Evolutionary conservation across 53 echinoderm and acorn worm species (phyloP).

Genomic region (Holothuria scabra): DNA sequence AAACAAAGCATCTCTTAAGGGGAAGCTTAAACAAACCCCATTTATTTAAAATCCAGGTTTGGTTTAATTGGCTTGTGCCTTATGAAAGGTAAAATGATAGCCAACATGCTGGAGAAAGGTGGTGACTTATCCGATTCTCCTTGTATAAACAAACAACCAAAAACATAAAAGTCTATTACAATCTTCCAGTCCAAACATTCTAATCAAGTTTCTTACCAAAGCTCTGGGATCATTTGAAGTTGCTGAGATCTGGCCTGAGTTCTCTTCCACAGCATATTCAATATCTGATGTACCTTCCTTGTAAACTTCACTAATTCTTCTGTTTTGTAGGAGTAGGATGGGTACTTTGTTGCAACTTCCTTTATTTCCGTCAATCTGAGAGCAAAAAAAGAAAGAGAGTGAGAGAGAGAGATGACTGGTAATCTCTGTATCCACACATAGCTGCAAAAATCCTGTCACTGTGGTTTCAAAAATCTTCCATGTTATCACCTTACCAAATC

Average conservation of each 20-base stretch:
- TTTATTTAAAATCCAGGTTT: no score
- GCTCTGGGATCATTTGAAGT: conserved; percentile 11
- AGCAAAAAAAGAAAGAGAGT: not conserved
- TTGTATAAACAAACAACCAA: no score
- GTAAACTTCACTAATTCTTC: conserved; percentile 8
- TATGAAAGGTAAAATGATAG: no score
- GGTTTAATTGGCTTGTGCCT: no score
- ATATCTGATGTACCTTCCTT: not conserved
- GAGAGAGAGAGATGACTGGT: not conserved
- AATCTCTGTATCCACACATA: no score
- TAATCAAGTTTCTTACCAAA: conserved; percentile 38
- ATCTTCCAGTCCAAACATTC: not conserved
- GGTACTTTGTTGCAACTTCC: conserved; percentile 3
- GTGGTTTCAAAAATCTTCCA: not conserved
- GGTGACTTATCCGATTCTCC: no score
- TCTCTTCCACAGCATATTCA: conserved; percentile 1
- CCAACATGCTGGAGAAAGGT: no score
- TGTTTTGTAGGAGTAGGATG: not conserved
- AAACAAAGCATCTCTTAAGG: no score
- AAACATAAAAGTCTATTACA: not conserved
- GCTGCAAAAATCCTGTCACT: no score
- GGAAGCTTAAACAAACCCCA: no score
- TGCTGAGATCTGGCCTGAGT: not conserved
- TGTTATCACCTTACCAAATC: not conserved
- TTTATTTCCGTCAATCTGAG: not conserved